Evolutionary conservation across 1,140 invertebrate genomes (phyloP).

Genomic region (Meloidogyne exigua): DNA sequence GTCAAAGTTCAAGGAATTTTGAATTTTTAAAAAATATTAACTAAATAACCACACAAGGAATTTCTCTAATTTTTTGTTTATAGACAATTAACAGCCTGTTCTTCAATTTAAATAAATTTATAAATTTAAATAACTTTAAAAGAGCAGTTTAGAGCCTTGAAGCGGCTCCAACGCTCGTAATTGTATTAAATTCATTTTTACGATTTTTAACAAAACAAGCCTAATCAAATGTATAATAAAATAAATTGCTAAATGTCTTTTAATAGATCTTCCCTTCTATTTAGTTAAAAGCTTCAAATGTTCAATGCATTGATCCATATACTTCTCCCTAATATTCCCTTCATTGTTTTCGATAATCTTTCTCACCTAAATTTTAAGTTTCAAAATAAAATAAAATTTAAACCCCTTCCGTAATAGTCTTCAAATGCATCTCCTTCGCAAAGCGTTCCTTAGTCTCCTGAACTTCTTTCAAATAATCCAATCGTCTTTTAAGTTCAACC

Average conservation of each 20-base stretch:
- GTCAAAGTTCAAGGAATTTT: too few species aligned
- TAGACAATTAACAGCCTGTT: too few species aligned
- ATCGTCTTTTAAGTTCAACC: slow-evolving; percentile 56
- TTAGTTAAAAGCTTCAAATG: slow-evolving; percentile 46
- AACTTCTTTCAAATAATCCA: slow-evolving; percentile 60
- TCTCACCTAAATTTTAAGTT: slow-evolving; percentile 38
- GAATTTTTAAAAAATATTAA: too few species aligned
- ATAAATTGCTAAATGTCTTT: neutral
- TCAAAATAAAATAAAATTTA: slow-evolving; percentile 32
- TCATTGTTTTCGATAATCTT: slow-evolving; percentile 49
- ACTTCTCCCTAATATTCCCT: slow-evolving; percentile 57
- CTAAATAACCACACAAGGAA: too few species aligned
- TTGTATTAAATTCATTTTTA: too few species aligned
- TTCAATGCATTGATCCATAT: slow-evolving; percentile 58
- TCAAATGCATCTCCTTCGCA: slow-evolving; percentile 56
- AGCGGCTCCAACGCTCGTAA: too few species aligned
- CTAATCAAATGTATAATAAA: neutral
- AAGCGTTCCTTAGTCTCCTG: slow-evolving; percentile 61
- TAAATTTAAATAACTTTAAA: too few species aligned
- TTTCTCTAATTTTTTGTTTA: too few species aligned
- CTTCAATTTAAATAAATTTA: too few species aligned
- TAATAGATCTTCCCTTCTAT: neutral
- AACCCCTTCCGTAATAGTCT: slow-evolving; percentile 52
- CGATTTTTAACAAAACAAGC: neutral
- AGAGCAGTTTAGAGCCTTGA: too few species aligned